A percentile compares a stretch with the other conserved stretches of the same genome.
phyloP scores from a whole-genome alignment of 2,888 invertebrate species.

The Antheraea assamensis region DNA sequence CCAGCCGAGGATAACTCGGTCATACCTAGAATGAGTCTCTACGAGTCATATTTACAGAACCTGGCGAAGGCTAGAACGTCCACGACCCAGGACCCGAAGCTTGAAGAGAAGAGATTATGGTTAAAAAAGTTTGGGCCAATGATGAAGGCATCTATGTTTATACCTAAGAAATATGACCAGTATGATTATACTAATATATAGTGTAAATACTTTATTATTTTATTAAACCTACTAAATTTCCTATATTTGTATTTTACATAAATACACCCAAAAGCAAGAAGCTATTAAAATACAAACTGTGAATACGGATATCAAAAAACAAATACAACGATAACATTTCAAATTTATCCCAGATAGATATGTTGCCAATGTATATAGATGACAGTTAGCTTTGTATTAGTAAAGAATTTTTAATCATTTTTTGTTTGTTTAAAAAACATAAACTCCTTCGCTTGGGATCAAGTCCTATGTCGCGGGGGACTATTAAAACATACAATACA shows the following conservation, averaged over 20 bases:
- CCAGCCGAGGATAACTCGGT: constrained; percentile 71
- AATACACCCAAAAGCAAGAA: too few relatives aligned
- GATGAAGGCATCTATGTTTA: constrained; percentile 43
- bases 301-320: too few relatives aligned
- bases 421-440: too few relatives aligned
- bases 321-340: too few relatives aligned
- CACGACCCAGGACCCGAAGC: constrained; percentile 46
- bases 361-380: too few relatives aligned
- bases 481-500: too few relatives aligned
- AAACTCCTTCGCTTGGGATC: too few relatives aligned
- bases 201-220: background rate
- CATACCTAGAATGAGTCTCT: constrained; percentile 69
- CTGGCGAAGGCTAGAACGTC: constrained; percentile 53
- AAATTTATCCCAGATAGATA: too few relatives aligned
- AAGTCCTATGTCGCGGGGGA: too few relatives aligned
- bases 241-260: background rate
- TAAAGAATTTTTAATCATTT: too few relatives aligned
- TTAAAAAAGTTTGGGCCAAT: constrained; percentile 46
- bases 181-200: constrained; percentile 45
- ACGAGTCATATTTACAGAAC: constrained; percentile 70
- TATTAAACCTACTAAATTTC: background rate
- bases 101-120: constrained; percentile 42
- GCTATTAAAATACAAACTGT: too few relatives aligned
- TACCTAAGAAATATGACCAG: constrained; percentile 46
- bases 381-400: too few relatives aligned